These are phyloP conservation scores for Diprion similis DNA, from an alignment of 1,140 invertebrate species.

Conservation along the genomic window DNA sequence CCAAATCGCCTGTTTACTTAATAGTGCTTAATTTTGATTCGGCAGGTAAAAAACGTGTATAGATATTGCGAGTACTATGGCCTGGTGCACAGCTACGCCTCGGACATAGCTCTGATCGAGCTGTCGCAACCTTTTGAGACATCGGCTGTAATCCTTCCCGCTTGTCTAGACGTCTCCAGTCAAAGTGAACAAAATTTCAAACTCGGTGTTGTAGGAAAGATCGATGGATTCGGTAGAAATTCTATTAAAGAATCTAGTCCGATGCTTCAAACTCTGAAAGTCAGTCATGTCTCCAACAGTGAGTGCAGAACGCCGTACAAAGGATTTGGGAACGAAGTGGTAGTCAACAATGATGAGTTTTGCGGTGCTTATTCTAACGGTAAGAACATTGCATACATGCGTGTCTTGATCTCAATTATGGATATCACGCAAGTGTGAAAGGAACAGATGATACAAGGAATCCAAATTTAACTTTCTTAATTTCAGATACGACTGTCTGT, in stretches of 20 bases:
- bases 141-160: slow-evolving; percentile 41
- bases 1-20: not conserved
- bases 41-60: slow-evolving; percentile 52
- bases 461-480: not conserved
- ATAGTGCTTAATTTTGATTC: slow-evolving; percentile 3
- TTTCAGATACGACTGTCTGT: slow-evolving; percentile 54
- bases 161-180: slow-evolving; percentile 47
- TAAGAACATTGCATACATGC: slow-evolving; percentile 25
- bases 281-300: slow-evolving; percentile 43
- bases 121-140: slow-evolving; percentile 42
- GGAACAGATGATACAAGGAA: not conserved
- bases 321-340: slow-evolving; percentile 32
- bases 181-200: slow-evolving; percentile 31
- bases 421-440: too few species aligned
- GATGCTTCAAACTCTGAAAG: slow-evolving; percentile 44
- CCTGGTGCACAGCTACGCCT: slow-evolving; percentile 42
- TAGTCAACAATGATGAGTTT: slow-evolving; percentile 52
- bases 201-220: slow-evolving; percentile 42
- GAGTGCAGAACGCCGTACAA: slow-evolving; percentile 37
- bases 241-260: slow-evolving; percentile 36
- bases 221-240: slow-evolving; percentile 57
- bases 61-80: slow-evolving; percentile 47
- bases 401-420: too few species aligned
- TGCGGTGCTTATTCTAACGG: slow-evolving; percentile 57
- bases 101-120: slow-evolving; percentile 53